A percentile compares a stretch with the other conserved stretches of the same genome.
Evolutionary conservation across 2,888 invertebrate genomes (phyloP).

Genomic region (Danaus chrysippus): DNA sequence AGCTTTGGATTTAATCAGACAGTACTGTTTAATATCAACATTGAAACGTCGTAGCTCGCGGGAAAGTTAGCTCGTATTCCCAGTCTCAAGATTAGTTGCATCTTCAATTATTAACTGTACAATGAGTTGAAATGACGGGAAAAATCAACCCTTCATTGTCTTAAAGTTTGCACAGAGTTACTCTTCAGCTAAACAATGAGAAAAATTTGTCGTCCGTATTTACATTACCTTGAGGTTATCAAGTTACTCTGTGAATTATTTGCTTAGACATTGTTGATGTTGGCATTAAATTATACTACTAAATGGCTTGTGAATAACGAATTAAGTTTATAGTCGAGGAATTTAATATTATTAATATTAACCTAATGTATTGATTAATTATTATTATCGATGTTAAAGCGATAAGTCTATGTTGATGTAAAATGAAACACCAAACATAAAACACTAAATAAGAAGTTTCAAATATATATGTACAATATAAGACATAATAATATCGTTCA

Average conservation of each 20-base stretch:
- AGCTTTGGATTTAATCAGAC: conserved; percentile 58
- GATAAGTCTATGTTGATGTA: no score
- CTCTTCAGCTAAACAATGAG: conserved; percentile 26
- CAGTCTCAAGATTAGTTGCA: conserved; percentile 58
- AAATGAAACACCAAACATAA: no score
- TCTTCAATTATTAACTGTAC: conserved; percentile 70
- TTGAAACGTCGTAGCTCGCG: conserved; percentile 47
- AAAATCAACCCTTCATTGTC: conserved; percentile 47
- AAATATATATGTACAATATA: no score
- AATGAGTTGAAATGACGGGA: conserved; percentile 58
- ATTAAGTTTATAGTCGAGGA: background rate
- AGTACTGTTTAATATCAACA: conserved; percentile 59
- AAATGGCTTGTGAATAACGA: background rate
- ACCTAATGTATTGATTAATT: no score
- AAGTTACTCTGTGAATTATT: conserved; percentile 7
- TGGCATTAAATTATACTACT: background rate
- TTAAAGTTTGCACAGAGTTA: conserved; percentile 37
- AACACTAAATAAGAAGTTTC: no score
- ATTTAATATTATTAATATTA: background rate
- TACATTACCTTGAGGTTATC: conserved; percentile 14
- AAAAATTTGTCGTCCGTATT: conserved; percentile 20
- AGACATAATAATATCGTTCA: no score
- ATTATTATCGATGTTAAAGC: no score
- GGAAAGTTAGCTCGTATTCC: conserved; percentile 35
- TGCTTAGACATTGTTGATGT: background rate